Base-by-base conservation (phyloP, 2,797 vertebrate genomes). In the Scolopax bukidnonensis region DNA sequence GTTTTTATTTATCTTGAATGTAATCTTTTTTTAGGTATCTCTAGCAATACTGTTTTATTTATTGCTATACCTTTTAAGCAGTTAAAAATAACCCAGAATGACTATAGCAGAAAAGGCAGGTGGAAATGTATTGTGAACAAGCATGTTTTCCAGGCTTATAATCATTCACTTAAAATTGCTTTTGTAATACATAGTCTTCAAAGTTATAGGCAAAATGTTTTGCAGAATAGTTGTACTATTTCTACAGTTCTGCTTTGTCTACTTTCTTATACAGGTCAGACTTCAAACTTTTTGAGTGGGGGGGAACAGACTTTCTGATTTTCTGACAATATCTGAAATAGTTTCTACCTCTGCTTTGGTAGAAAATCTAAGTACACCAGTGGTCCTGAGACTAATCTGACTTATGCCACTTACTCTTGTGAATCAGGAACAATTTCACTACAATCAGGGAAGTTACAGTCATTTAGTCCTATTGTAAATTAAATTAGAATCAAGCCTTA, bases 21-120 rank as follows among this genome's bases (percentile, higher is more conserved):
- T 86, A 92, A 94, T 98, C 88, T 60, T 97, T 96, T 96, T 95
- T 95, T 97, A 97, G 90, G 84, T 84, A 92, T 97, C 80, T 96
- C 89, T 97, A 97, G 95, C 69, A 96, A 95, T 96, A 63, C 87
- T 96, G 28, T 92, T 97, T 97, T 97, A 97, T 97, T 98, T 98
- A 97, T 98, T 98, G 76, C 87, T 95, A 83, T 80, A 48, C 65
- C 81, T 94, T 96, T 94, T 65, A 90, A 82, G 64, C 96, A 14
- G 25, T 93, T 95, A 84, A 94, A 80, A 97, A 63, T 68, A 84
- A 94, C 30, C 74, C 67, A 57, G 78, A 94, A 87, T 95, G 65
- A 88, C 79, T 95, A 50, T 50, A 81, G 85, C 92, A 96, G 69
- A 96, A 93, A 96, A 91, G 83, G 79, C 25, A 85, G 78, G 90